Evolutionary conservation across 1,140 invertebrate species (phyloP).

Genomic region (Antheraea mylitta): DNA sequence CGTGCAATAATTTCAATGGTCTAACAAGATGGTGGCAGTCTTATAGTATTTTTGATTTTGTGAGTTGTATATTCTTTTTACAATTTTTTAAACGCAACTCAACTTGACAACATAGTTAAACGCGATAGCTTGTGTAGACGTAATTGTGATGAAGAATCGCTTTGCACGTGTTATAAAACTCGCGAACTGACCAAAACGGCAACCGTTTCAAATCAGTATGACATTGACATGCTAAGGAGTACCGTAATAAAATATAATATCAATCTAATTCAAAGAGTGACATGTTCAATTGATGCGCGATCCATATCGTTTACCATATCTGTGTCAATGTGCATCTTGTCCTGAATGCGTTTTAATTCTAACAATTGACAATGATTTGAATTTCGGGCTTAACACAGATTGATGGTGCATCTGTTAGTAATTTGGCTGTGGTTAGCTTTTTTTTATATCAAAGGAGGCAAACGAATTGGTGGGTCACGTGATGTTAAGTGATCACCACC

Average conservation of each 20-base stretch:
- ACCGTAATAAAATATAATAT: neutral
- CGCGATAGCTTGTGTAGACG: no score
- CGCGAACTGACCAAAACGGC: neutral
- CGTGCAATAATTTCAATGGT: no score
- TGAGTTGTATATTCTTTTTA: no score
- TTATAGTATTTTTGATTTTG: no score
- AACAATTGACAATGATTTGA: slow-evolving; percentile 12
- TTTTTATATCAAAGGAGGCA: no score
- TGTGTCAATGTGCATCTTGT: neutral
- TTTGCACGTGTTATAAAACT: neutral
- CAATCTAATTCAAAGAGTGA: neutral
- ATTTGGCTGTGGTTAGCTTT: no score
- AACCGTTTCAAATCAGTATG: neutral
- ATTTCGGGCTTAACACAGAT: neutral
- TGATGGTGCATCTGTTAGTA: no score
- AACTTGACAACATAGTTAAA: no score
- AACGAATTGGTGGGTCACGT: no score
- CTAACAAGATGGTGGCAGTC: no score
- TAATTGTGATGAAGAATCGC: neutral
- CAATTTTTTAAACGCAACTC: no score
- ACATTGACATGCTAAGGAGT: neutral
- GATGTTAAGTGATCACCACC: no score
- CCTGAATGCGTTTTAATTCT: slow-evolving; percentile 23
- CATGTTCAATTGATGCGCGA: neutral
- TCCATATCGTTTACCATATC: neutral